Conservation (phyloP, 2,888 invertebrate genomes). For the Limnephilus rhombicus region DNA sequence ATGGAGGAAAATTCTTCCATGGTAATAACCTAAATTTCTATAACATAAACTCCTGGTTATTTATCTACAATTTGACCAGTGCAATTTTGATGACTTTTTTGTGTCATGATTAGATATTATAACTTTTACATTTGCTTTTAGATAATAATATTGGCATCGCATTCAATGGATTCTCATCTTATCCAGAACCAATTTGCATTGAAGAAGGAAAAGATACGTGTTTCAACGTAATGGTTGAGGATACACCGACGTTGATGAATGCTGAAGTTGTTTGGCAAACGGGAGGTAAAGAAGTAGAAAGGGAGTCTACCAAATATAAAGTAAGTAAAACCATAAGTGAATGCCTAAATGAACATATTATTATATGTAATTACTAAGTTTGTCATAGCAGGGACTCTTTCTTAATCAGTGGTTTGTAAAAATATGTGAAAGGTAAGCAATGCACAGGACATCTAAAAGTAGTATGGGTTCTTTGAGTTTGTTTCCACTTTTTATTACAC, state of each 20-base stretch:
- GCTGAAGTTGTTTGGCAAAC: conserved; percentile 60
- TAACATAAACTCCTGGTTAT: too few species aligned
- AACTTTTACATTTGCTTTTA: conserved; percentile 27
- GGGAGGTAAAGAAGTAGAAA: conserved; percentile 48
- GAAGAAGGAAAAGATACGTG: conserved; percentile 59
- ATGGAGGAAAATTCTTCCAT: too few species aligned
- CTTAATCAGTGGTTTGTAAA: too few species aligned
- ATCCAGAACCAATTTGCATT: conserved; percentile 57
- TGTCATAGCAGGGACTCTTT: too few species aligned
- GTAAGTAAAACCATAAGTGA: conserved; percentile 47
- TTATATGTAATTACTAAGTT: not conserved
- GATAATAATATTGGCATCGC: conserved; percentile 51
- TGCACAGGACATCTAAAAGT: too few species aligned
- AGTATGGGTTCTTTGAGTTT: too few species aligned
- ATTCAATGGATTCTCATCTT: conserved; percentile 55
- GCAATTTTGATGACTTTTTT: not conserved
- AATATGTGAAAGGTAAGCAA: too few species aligned
- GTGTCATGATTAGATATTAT: not conserved
- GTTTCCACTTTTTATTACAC: too few species aligned
- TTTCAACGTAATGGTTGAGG: conserved; percentile 52
- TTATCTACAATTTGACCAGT: not conserved
- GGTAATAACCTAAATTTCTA: too few species aligned
- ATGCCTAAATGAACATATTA: not conserved
- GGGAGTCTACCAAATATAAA: conserved; percentile 53
- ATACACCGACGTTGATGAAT: conserved; percentile 18